Conservation (phyloP, 1,140 invertebrate species). For the Caenorhabditis elegans region DNA sequence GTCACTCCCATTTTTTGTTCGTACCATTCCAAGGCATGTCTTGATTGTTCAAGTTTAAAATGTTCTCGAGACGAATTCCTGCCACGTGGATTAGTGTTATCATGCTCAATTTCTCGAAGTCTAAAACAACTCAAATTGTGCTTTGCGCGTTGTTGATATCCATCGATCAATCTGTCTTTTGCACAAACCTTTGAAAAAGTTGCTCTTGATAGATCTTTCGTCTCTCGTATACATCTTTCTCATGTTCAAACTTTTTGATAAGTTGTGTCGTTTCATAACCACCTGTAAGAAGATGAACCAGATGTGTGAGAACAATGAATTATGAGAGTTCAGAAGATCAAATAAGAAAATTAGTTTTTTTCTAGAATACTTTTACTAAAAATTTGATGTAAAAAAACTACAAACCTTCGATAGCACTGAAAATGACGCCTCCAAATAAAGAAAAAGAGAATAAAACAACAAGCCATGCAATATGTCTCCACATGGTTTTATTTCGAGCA, state of each 20-base stretch:
- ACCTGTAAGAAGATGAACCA: constrained; percentile 32
- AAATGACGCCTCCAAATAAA: constrained; percentile 41
- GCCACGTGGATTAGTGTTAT: constrained; percentile 19
- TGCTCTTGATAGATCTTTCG: constrained; percentile 42
- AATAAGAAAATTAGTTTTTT: neutral
- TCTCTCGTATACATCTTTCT: constrained; percentile 39
- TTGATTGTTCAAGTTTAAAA: constrained; percentile 28
- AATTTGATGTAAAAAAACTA: neutral
- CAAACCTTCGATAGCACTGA: constrained; percentile 44
- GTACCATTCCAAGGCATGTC: constrained; percentile 44
- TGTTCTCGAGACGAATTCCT: constrained; percentile 11
- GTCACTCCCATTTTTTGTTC: constrained; percentile 38
- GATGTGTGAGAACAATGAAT: neutral
- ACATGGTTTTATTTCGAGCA: constrained; percentile 41
- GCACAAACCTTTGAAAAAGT: constrained; percentile 37
- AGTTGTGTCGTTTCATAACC: constrained; percentile 37
- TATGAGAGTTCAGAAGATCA: neutral
- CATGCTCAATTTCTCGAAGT: constrained; percentile 42
- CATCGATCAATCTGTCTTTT: neutral
- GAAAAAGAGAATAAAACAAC: constrained; percentile 42
- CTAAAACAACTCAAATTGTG: constrained; percentile 7
- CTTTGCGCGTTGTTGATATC: neutral
- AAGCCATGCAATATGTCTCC: constrained; percentile 39
- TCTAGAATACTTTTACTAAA: neutral
- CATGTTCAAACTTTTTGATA: constrained; percentile 33